Conservation (phyloP, 2,888 invertebrate species). For the Eledona agricola region DNA sequence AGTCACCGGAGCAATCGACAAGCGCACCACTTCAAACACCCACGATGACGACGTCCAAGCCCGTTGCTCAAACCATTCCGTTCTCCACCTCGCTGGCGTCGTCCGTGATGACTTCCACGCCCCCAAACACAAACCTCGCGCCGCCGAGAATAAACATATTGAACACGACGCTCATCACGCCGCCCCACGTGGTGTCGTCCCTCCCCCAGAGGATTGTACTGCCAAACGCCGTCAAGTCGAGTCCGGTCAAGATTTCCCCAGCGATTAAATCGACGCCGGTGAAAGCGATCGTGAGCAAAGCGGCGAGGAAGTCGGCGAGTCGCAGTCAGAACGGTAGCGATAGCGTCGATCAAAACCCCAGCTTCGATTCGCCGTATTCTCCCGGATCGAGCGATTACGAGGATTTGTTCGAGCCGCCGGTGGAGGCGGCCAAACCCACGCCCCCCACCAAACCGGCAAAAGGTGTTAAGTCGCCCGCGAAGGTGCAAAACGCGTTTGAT, state of each 20-base stretch:
- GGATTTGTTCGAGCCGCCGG: constrained; percentile 84
- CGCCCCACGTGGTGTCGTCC: constrained; percentile 51
- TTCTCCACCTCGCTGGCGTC: constrained; percentile 55
- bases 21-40: constrained; percentile 44
- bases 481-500: constrained; percentile 68
- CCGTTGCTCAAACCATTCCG: constrained; percentile 55
- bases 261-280: constrained; percentile 69
- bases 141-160: constrained; percentile 59
- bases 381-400: constrained; percentile 90
- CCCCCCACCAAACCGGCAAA: constrained; percentile 42
- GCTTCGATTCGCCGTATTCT: constrained; percentile 86
- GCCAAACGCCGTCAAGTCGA: constrained; percentile 64
- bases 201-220: constrained; percentile 64
- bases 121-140: constrained; percentile 51
- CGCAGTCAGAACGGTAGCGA: constrained; percentile 55
- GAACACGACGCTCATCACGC: constrained; percentile 56
- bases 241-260: constrained; percentile 61
- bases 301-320: constrained; percentile 47
- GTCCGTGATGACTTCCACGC: constrained; percentile 57
- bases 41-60: constrained; percentile 51
- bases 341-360: constrained; percentile 68
- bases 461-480: constrained; percentile 46
- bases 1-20: constrained; percentile 50
- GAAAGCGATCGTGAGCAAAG: constrained; percentile 63
- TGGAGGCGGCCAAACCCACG: constrained; percentile 51